Conservation (phyloP, 1,140 invertebrate species). For the Ganaspis sp. region DNA sequence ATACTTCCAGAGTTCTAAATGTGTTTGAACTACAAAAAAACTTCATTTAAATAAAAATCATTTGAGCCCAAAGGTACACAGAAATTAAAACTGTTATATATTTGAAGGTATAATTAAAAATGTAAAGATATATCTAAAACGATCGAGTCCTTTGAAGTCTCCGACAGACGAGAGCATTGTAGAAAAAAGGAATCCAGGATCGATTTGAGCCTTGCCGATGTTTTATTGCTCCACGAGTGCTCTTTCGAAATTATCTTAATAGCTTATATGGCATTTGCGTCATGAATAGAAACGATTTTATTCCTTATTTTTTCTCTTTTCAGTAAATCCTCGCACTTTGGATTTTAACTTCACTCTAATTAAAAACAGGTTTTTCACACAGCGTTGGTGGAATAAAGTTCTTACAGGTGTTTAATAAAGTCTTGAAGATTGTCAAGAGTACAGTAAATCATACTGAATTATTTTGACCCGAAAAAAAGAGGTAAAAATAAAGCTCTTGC, state of each 20-base stretch:
- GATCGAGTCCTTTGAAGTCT: neutral
- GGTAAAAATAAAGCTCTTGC: neutral
- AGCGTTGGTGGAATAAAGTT: no score
- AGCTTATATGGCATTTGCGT: slow-evolving; percentile 8
- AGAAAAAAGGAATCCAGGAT: slow-evolving; percentile 10
- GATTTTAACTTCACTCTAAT: neutral
- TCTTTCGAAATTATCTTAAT: slow-evolving; percentile 1
- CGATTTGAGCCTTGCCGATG: slow-evolving; percentile 3
- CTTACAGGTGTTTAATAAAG: no score
- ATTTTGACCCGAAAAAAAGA: neutral
- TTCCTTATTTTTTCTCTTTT: neutral
- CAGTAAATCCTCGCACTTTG: neutral
- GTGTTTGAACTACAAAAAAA: neutral
- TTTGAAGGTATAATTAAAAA: neutral
- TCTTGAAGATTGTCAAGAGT: no score
- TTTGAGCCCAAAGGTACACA: neutral
- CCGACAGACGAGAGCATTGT: neutral
- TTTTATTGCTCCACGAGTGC: neutral
- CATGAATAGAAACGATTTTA: neutral
- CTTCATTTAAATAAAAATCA: neutral
- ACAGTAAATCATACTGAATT: no score
- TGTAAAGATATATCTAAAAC: neutral
- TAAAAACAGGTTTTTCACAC: neutral
- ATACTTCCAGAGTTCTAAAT: no score
- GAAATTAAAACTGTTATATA: neutral